A percentile compares a stretch with the other conserved stretches of the same genome.
phyloP scores from a whole-genome alignment of 2,113 vertebrate genomes.

The Pomatorhinus ruficollis region DNA sequence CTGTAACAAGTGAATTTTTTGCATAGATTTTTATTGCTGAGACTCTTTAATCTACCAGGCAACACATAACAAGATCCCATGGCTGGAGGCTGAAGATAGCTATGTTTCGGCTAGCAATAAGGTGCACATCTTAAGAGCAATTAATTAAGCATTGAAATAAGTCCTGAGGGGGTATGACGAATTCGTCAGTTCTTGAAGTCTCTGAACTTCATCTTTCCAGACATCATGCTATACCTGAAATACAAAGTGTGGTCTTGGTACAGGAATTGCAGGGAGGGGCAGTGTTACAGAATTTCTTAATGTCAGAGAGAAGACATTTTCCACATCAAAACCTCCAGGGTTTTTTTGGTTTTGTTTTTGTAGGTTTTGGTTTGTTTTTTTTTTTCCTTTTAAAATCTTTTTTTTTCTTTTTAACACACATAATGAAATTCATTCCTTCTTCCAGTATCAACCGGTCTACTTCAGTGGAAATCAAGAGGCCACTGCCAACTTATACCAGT shows the following conservation, averaged over 20 bases:
- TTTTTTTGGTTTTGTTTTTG: background rate
- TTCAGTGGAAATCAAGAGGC: background rate
- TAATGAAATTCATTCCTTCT: background rate
- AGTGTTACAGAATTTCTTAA: background rate
- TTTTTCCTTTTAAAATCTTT: background rate
- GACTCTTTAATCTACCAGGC: background rate
- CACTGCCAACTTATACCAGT: background rate
- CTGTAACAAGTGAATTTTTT: background rate
- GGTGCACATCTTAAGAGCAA: background rate
- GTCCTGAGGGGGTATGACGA: background rate
- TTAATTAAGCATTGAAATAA: slow-evolving; percentile 33
- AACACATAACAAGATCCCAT: background rate
- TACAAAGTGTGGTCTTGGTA: background rate
- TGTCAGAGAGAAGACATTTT: background rate
- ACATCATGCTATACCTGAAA: background rate
- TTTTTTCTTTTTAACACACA: background rate
- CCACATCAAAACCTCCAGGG: background rate
- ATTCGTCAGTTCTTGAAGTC: background rate
- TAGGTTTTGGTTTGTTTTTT: too few species aligned
- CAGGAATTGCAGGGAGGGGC: background rate
- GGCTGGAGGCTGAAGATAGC: slow-evolving; percentile 37
- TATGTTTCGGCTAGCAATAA: background rate
- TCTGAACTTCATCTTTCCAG: slow-evolving; percentile 3
- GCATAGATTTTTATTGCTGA: background rate
- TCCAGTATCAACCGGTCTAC: background rate